These are phyloP conservation scores for Loripinus fragilis DNA, from an alignment of 2,888 invertebrate genomes.

Conservation along the genomic window DNA sequence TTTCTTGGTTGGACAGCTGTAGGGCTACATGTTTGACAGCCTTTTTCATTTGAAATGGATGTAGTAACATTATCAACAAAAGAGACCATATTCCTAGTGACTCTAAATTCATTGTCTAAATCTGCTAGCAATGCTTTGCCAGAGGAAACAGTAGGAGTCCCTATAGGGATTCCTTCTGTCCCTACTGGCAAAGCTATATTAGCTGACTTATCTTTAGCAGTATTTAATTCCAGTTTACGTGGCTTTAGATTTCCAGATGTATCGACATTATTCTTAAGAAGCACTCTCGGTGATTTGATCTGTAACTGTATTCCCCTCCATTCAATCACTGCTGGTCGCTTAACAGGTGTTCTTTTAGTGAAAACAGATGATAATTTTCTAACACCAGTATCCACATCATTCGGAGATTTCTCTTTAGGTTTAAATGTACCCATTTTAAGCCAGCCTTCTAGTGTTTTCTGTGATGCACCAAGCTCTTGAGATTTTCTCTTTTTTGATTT, in stretches of 20 bases:
- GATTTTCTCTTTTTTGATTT: constrained; percentile 18
- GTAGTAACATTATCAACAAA: neutral
- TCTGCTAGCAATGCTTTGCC: constrained; percentile 31
- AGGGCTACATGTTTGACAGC: neutral
- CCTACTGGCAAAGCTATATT: no score
- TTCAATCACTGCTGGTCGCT: constrained; percentile 42
- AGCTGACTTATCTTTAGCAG: neutral
- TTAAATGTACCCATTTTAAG: constrained; percentile 14
- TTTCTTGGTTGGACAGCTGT: neutral
- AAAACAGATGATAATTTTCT: neutral
- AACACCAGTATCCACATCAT: neutral
- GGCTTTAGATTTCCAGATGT: constrained; percentile 9
- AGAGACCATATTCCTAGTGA: constrained; percentile 51
- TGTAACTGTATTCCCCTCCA: constrained; percentile 48
- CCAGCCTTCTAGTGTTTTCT: constrained; percentile 23
- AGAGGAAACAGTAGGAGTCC: no score
- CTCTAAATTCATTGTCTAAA: constrained; percentile 38
- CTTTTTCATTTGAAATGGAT: neutral
- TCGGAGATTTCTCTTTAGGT: neutral
- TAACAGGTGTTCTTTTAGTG: constrained; percentile 8
- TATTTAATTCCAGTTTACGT: neutral
- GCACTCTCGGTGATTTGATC: constrained; percentile 46
- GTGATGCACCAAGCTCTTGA: constrained; percentile 19
- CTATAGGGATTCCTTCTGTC: neutral
- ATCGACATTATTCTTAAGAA: constrained; percentile 27